Conservation (phyloP, 2,113 vertebrate genomes). For the Phocoena sinus region DNA sequence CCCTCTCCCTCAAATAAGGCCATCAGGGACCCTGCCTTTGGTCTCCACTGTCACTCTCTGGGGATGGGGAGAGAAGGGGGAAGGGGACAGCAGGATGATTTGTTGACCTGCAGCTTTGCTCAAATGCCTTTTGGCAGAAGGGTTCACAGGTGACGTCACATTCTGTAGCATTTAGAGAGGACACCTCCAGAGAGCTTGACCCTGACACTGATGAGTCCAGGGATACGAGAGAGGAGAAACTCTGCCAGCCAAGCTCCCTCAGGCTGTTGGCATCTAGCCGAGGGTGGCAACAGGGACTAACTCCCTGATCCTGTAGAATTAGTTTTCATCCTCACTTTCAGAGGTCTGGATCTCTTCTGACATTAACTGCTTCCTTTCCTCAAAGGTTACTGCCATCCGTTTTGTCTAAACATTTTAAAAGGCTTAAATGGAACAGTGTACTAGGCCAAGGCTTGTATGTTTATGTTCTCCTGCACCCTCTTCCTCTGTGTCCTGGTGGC, state of each 20-base stretch:
- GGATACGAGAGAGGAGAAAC: background rate
- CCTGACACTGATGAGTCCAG: background rate
- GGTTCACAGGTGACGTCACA: background rate
- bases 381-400: background rate
- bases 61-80: rapidly evolving
- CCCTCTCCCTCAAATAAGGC: background rate
- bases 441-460: background rate
- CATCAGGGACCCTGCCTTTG: background rate
- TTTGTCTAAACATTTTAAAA: background rate
- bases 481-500: background rate
- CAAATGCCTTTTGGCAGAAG: background rate
- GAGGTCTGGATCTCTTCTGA: background rate
- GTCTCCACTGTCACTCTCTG: background rate
- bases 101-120: background rate
- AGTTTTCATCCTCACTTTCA: too few relatives aligned
- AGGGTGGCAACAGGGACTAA: background rate
- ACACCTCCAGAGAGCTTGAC: background rate
- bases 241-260: background rate
- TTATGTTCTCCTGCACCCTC: background rate
- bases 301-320: background rate
- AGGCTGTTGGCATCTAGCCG: background rate
- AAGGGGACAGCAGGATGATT: background rate
- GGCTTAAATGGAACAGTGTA: background rate
- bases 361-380: background rate
- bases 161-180: background rate